These are phyloP conservation scores for Crotophaga sulcirostris DNA, from an alignment of 2,113 vertebrate genomes.

Conservation along the genomic window DNA sequence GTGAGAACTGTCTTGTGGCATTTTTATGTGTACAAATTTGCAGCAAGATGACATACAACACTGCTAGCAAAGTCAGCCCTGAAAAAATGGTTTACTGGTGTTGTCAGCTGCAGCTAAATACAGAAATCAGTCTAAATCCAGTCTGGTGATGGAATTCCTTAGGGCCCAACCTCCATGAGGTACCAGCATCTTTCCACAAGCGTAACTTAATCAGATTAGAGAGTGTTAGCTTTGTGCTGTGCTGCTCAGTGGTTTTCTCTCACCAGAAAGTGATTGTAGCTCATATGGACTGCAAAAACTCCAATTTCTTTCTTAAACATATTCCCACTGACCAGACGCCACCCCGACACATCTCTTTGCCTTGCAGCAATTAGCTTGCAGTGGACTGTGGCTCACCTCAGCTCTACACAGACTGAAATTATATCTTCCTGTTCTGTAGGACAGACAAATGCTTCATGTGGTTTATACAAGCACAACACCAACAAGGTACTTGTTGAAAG, in stretches of 20 bases:
- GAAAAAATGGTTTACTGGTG: background rate
- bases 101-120: background rate
- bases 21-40: background rate
- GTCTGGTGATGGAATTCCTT: background rate
- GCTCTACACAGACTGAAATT: background rate
- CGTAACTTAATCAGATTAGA: background rate
- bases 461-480: background rate
- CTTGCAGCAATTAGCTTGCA: background rate
- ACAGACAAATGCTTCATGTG: background rate
- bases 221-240: background rate
- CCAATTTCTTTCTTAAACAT: background rate
- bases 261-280: background rate
- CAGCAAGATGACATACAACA: background rate
- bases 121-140: background rate
- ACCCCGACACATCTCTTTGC: background rate
- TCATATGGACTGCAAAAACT: background rate
- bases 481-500: background rate
- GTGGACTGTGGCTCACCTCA: background rate
- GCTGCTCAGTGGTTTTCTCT: background rate
- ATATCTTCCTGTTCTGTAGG: background rate
- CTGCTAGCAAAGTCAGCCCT: background rate
- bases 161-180: fast-evolving
- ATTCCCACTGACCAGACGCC: background rate
- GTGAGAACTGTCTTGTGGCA: background rate
- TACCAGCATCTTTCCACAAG: background rate